These are phyloP conservation scores for Teleiodes luculella DNA, from an alignment of 2,888 invertebrate species.

Conservation along the genomic window DNA sequence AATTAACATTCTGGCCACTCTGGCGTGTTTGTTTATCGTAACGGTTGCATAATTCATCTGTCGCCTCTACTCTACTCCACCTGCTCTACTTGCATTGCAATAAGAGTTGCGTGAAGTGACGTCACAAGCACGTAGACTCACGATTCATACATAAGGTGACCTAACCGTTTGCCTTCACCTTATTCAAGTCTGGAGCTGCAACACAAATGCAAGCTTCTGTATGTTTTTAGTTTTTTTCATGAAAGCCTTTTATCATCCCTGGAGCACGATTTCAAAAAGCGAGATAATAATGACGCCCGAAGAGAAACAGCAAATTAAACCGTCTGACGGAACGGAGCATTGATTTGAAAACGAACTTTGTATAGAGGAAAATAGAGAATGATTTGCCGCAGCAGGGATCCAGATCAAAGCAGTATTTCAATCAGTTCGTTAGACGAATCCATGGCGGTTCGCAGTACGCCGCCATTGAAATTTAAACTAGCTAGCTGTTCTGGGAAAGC, in stretches of 20 bases:
- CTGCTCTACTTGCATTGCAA: not conserved
- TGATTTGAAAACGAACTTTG: slow-evolving; percentile 3
- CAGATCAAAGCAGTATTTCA: slow-evolving; percentile 68
- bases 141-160: slow-evolving; percentile 34
- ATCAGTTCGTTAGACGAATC: slow-evolving; percentile 71
- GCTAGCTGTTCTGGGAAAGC: slow-evolving; percentile 59
- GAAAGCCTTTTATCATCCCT: not conserved
- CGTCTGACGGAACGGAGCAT: not conserved
- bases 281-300: not conserved
- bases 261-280: not conserved
- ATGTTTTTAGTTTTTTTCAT: not conserved
- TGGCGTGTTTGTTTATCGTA: not conserved
- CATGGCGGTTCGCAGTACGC: slow-evolving; percentile 63
- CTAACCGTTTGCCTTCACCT: slow-evolving; percentile 52
- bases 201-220: not conserved
- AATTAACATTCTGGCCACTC: no score
- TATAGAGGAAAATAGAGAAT: not conserved
- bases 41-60: slow-evolving; percentile 17
- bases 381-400: slow-evolving; percentile 2
- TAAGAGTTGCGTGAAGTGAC: slow-evolving; percentile 24
- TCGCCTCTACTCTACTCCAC: not conserved
- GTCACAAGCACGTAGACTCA: slow-evolving; percentile 28
- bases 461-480: slow-evolving; percentile 75
- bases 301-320: slow-evolving; percentile 3
- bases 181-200: slow-evolving; percentile 30